Evolutionary conservation across 2,888 invertebrate genomes (phyloP), one percentile per base, ranked within the genome.

Genomic region (Drosophila formosana): DNA sequence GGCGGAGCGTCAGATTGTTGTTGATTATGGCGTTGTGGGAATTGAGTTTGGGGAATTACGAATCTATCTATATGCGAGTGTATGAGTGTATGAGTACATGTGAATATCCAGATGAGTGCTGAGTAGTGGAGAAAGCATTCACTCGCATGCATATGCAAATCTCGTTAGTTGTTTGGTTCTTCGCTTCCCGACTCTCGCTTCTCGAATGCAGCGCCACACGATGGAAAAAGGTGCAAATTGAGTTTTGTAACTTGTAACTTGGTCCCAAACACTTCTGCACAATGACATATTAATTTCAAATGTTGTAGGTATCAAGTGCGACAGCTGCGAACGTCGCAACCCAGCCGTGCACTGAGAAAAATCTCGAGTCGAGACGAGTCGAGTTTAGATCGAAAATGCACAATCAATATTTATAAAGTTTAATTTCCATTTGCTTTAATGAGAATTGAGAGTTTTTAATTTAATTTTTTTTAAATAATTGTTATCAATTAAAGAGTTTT

Each of bases 41-140:
- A 77, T 83, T 75, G 88, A 82, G 83, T 87, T 87, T 82, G 86
- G 82, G 82, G 82, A 82, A 85, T 85, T 83, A 84, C 66, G 85
- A 79, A 26, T 39, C 41, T 30, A 25, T 43, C 5, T 34, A n/a
- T 41, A 26, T 39, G 3, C 11, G 26, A 57, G 30, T 45, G 25
- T 61, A 34, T 45, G 26, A 57, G 30, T 45, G 25, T 61, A 34
- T 45, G 26, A 28, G 23, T 62, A 55, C 53, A 23, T 39, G 6
- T 49, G 25, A 28, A 41, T 57, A 58, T 32, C 37, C 45, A 34
- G 34, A 30, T 41, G 23, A 41, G 18, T 39, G 13, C 6, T 32
- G 43, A 55, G 39, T 57, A 52, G 49, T 51, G 23, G 51, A 56
- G 64, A 55, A 50, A 67, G 64, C 75, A 64, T 52, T 65, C 61